Percentiles rank a stretch among this genome's conserved stretches.
phyloP scores from a whole-genome alignment of 2,113 vertebrate genomes.

The Chauna torquata region DNA sequence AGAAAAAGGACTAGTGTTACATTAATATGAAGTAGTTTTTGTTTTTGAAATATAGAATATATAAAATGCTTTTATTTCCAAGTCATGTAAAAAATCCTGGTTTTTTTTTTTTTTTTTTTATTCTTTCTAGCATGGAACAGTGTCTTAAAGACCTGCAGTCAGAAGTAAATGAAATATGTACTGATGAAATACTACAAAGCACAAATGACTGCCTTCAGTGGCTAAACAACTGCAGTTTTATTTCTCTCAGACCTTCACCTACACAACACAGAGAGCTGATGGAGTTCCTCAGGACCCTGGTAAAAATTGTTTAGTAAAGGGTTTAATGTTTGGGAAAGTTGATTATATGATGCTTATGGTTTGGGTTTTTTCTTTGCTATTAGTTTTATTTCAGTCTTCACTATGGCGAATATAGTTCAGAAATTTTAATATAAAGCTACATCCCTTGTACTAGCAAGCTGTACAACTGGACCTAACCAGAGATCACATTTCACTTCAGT shows the following conservation, averaged over 20 bases:
- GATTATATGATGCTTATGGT: not conserved
- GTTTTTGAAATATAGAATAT: not conserved
- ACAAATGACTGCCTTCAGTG: conserved; percentile 84
- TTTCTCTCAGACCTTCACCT: conserved; percentile 68
- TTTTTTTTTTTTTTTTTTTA: not conserved
- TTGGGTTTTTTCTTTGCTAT: not conserved
- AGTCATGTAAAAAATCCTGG: not conserved
- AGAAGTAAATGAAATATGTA: conserved; percentile 79
- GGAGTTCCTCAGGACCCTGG: conserved; percentile 89
- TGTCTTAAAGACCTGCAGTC: conserved; percentile 86
- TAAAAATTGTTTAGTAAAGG: conserved; percentile 67
- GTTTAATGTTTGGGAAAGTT: not conserved
- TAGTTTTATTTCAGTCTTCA: not conserved
- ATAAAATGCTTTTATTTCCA: not conserved
- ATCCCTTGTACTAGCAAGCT: not conserved
- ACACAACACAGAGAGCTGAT: conserved; percentile 81
- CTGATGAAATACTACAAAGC: conserved; percentile 76
- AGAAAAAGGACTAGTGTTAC: not conserved
- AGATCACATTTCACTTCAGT: not conserved
- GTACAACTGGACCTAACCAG: not conserved
- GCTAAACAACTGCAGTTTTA: conserved; percentile 78
- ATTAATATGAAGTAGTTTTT: not conserved
- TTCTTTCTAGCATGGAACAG: conserved; percentile 83
- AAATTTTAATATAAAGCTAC: not conserved
- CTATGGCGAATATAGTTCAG: not conserved